Conservation (phyloP, 2,797 vertebrate species). For the Tangara arthus region DNA sequence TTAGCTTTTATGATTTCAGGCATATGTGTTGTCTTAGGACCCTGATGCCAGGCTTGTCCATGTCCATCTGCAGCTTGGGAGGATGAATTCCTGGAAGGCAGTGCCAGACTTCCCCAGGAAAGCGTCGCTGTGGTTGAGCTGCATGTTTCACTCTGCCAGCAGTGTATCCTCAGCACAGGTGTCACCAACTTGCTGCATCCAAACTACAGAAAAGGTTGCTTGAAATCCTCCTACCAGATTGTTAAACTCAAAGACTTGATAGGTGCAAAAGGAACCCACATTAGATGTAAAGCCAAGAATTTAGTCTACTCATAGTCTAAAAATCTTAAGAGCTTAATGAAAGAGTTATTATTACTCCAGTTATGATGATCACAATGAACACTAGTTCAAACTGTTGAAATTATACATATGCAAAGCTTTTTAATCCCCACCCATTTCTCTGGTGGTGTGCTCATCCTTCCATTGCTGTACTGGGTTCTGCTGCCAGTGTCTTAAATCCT, state of each 20-base stretch:
- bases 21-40: not conserved
- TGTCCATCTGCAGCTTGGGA: not conserved
- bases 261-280: not conserved
- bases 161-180: not conserved
- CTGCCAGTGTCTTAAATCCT: not conserved
- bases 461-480: not conserved
- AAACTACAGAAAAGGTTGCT: not conserved
- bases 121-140: not conserved
- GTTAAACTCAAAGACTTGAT: not conserved
- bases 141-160: not conserved
- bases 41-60: not conserved
- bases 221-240: not conserved
- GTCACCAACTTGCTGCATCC: not conserved
- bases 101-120: not conserved
- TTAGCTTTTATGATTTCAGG: not conserved
- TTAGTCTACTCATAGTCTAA: not conserved
- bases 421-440: not conserved
- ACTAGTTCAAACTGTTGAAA: not conserved
- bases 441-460: not conserved
- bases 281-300: not conserved
- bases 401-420: not conserved
- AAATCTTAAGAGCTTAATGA: not conserved
- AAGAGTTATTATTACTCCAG: not conserved
- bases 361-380: not conserved
- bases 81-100: not conserved